Conservation (phyloP, 2,113 vertebrate species). For the Sinosuthora webbiana region DNA sequence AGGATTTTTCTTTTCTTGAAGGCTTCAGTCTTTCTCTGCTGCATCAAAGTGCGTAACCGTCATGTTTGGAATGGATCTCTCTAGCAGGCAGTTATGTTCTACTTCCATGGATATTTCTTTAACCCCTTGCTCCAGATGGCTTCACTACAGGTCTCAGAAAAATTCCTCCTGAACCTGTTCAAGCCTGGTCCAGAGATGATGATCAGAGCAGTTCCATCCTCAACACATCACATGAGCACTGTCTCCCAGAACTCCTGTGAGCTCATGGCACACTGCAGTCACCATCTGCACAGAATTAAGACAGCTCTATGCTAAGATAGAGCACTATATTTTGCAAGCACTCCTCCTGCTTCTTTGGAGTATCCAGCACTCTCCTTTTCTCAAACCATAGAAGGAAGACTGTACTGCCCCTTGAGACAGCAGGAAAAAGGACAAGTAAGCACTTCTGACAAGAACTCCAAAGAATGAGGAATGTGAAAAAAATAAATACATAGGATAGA, state of each 20-base stretch:
- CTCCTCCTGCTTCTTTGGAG: background rate
- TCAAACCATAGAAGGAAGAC: fast-evolving
- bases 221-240: background rate
- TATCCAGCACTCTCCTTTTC: background rate
- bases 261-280: background rate
- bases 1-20: background rate
- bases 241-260: background rate
- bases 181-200: background rate
- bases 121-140: background rate
- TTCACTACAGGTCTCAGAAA: background rate
- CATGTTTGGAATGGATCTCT: background rate
- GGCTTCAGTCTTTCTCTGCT: background rate
- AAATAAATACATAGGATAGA: background rate
- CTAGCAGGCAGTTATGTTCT: background rate
- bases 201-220: background rate
- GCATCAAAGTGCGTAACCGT: background rate
- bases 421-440: background rate
- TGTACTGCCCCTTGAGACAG: background rate
- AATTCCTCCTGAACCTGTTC: background rate
- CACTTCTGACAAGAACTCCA: background rate
- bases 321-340: background rate
- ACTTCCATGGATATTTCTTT: background rate
- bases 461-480: background rate
- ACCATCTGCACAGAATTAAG: background rate
- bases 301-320: background rate